Percentiles rank a stretch among this genome's conserved stretches.
Conservation (phyloP, 2,888 invertebrate genomes). For the Lepas anatifera region DNA sequence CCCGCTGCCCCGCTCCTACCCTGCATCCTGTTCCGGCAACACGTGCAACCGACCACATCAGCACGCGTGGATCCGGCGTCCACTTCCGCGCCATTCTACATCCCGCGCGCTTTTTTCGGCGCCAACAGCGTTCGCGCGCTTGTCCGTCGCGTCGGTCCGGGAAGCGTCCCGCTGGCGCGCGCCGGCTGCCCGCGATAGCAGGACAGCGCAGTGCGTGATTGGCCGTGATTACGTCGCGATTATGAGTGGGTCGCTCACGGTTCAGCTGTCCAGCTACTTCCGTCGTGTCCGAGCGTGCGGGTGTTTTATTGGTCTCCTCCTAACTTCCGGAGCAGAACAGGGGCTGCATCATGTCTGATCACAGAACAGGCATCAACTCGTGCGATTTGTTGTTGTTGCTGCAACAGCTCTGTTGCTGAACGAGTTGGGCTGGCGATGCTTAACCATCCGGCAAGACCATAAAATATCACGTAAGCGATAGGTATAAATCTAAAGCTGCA, state of each 20-base stretch:
- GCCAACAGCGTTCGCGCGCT: not conserved
- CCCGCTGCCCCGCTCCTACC: too few relatives aligned
- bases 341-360: too few relatives aligned
- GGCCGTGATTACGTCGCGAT: not conserved
- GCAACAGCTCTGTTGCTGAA: too few relatives aligned
- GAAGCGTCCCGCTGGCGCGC: not conserved
- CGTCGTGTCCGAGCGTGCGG: not conserved
- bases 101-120: not conserved
- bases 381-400: too few relatives aligned
- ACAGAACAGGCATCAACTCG: too few relatives aligned
- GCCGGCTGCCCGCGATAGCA: not conserved
- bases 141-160: not conserved
- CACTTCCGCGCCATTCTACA: not conserved
- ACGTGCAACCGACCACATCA: not conserved
- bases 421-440: too few relatives aligned
- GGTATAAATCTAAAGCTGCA: too few relatives aligned
- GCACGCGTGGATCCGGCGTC: not conserved
- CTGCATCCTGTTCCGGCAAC: not conserved
- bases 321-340: constrained; percentile 4
- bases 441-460: too few relatives aligned
- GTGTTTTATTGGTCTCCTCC: constrained; percentile 7
- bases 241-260: not conserved
- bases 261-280: not conserved
- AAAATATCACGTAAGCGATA: too few relatives aligned
- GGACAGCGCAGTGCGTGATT: not conserved